Base-by-base conservation (phyloP, 2,797 vertebrate genomes). In the Lutra lutra region DNA sequence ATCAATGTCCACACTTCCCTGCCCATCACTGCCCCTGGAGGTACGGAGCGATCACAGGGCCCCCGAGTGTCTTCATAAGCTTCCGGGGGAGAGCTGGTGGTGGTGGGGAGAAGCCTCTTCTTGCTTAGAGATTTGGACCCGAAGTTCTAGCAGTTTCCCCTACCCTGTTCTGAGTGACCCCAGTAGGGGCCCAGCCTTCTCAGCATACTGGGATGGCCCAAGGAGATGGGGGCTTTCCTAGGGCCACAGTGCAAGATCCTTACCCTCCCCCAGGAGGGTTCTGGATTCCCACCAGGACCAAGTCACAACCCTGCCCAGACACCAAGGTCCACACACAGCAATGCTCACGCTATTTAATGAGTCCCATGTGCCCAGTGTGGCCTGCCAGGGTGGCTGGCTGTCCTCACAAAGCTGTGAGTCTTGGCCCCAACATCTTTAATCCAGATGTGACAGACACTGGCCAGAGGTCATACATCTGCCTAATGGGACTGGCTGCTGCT, bases 321-420 rank as follows among this genome's bases (percentile, higher is more conserved):
- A 82, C 27, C 66, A 21, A 13, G 4, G 48, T 27, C 10, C 60
- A 32, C 10, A 56, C 0, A 14, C 1, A 10, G 32, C 4, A 11
- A 43, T 21, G 2, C 17, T 2, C 0, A 1, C 0, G 1, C 5
- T 11, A 17, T 40, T 77, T 78, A 77, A 46, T 29, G 23, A 27
- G 56, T 12, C 18, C 56, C 51, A 6, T 6, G 64, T 25, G 51
- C 15, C 1, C 18, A 58, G 68, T 0, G 15, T 40, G 0, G 35
- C 15, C 14, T 12, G 8, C 72, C 38, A 46, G 72, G 56, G 62
- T 29, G 43, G 43, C 17, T 12, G 29, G 20, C 27, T 6, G 8
- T 12, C 46, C 35, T 75, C 79, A n/a, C 15, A 8, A 35, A 40
- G 17, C 5, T 60, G 38, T 13, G 60, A 21, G 9, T 20, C 51